Evolutionary conservation across 2,888 invertebrate species (phyloP).

Genomic region (Embidobia sp.): DNA sequence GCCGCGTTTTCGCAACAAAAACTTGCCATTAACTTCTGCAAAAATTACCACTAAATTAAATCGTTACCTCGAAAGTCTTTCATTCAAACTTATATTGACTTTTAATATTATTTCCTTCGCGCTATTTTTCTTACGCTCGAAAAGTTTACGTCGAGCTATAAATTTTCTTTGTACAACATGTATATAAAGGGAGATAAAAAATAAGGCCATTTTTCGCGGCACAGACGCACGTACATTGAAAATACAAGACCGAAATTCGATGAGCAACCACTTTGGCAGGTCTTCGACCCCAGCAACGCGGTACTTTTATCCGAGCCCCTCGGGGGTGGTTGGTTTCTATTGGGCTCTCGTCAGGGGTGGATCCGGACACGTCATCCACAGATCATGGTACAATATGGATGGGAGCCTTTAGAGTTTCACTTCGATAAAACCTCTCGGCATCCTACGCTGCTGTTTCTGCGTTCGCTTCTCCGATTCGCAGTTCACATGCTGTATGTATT

Average conservation of each 20-base stretch:
- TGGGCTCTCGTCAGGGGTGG: constrained; percentile 67
- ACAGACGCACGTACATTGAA: constrained; percentile 45
- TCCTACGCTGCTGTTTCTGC: constrained; percentile 51
- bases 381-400: constrained; percentile 65
- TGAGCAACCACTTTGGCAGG: constrained; percentile 63
- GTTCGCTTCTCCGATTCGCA: constrained; percentile 36
- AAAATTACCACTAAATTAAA: no score
- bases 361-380: constrained; percentile 70
- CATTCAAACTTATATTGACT: no score
- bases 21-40: no score
- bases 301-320: constrained; percentile 68
- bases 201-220: constrained; percentile 45
- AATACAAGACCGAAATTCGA: constrained; percentile 62
- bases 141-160: no score
- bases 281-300: constrained; percentile 63
- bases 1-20: no score
- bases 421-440: constrained; percentile 56
- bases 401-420: constrained; percentile 64
- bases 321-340: constrained; percentile 67
- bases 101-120: no score
- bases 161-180: constrained; percentile 17
- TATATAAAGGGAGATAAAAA: constrained; percentile 15
- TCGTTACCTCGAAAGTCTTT: no score
- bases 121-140: no score
- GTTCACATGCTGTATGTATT: constrained; percentile 24